Evolutionary conservation across 2,888 invertebrate genomes (phyloP), one percentile per base, ranked within the genome.

Genomic region (Caenorhabditis doughertyi): DNA sequence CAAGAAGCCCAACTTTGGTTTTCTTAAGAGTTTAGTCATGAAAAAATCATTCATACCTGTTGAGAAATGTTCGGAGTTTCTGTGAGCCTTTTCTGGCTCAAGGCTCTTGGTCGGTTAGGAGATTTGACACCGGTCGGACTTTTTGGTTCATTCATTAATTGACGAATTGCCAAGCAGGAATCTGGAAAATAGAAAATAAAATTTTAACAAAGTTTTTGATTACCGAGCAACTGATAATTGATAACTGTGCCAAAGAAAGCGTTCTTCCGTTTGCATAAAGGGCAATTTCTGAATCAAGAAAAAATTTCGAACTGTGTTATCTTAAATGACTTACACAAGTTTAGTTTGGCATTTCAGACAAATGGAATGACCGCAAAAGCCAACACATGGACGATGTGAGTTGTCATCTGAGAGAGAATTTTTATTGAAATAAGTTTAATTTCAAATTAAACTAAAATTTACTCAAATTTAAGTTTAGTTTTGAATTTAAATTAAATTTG

Each of bases 1-100:
- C n/a, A 18, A n/a, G 44, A 47, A 47, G 44, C 44, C 44, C 9
- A 11, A 16, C 35, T 35, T 42, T 16, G 16, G 9, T 25, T 60
- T 56, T 35, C 32, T n/a, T 29, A 32, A 60, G 23, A 39, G 23
- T 58, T 5, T 58, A 11, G 11, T 23, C 5, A 16, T 5, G 13
- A 0, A 25, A 9, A 39, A 39, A 39, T n/a, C n/a, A 16, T 4
- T 27, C 60, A 25, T 4, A 65, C 83, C 47, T 83, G 83, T 64
- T 83, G 83, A 3, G 83, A 83, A 71, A 83, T 83, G 67, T 80
- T 79, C 11, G 83, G 83, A 1, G 79, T 79, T 35, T 79, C 79
- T 1, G 58, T 56, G 25, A 53, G 55, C 5, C 70, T 25, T 58
- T 76, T 81, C 9, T 79, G 73, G 23, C 56, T 79, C 0, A 18